Evolutionary conservation across 2,888 invertebrate species (phyloP).

Genomic region (Heteromyza rotundicornis): DNA sequence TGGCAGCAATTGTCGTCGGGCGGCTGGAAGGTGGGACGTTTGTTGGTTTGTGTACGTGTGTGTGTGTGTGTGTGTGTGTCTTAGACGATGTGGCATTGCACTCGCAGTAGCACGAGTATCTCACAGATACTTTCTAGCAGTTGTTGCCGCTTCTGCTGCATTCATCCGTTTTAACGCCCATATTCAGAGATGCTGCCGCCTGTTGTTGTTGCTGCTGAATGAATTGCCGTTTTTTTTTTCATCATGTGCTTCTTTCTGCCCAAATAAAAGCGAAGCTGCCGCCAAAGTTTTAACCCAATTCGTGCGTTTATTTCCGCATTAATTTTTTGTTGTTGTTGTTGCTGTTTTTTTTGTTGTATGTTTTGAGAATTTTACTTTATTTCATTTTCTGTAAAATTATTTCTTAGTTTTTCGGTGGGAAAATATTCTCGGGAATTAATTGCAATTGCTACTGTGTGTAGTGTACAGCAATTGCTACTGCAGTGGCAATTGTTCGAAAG

Average conservation of each 20-base stretch:
- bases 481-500: neutral
- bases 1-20: neutral
- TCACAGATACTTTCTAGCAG: constrained; percentile 3
- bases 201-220: constrained; percentile 2
- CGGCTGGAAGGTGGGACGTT: neutral
- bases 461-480: constrained; percentile 7
- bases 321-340: neutral
- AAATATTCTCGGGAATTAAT: neutral
- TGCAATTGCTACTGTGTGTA: constrained; percentile 9
- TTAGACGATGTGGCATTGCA: neutral
- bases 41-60: neutral
- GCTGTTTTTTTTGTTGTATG: too few species aligned
- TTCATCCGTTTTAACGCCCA: neutral
- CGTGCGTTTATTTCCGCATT: neutral
- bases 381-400: neutral
- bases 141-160: neutral
- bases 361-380: neutral
- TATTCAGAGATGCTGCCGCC: neutral
- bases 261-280: neutral
- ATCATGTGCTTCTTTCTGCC: neutral
- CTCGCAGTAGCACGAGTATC: neutral
- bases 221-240: constrained; percentile 2
- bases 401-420: neutral
- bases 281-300: neutral
- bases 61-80: too few species aligned